phyloP scores from a whole-genome alignment of 2,797 vertebrate genomes.

The Silurus aristotelis region DNA sequence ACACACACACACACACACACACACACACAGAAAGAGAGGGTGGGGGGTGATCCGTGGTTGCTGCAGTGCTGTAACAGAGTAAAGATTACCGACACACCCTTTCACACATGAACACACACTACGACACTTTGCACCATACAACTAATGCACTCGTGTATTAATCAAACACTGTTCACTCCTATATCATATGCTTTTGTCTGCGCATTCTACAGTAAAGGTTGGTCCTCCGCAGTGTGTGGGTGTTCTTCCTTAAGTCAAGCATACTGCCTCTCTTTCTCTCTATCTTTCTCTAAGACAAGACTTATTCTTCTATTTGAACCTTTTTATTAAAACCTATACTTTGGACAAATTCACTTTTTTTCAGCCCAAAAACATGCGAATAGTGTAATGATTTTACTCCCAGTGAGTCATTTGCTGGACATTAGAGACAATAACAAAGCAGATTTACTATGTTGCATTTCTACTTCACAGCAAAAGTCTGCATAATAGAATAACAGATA shows the following conservation, averaged over 20 bases:
- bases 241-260: constrained; percentile 49
- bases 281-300: constrained; percentile 19
- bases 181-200: background rate
- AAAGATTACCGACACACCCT: constrained; percentile 61
- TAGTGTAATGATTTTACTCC: background rate
- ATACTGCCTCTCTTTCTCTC: constrained; percentile 11
- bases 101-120: constrained; percentile 50
- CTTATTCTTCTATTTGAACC: background rate
- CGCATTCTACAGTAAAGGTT: constrained; percentile 12
- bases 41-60: constrained; percentile 49
- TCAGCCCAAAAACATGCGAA: background rate
- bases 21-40: background rate
- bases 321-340: background rate
- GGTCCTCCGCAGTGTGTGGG: constrained; percentile 55
- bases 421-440: background rate
- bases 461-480: background rate
- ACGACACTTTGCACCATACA: constrained; percentile 42
- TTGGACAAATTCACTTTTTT: background rate
- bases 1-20: constrained; percentile 17
- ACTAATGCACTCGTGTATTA: background rate
- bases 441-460: background rate
- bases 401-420: background rate
- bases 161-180: background rate
- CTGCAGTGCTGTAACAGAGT: constrained; percentile 62
- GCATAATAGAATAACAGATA: background rate